Evolutionary conservation across 2,797 vertebrate species (phyloP), one percentile per base, ranked within the genome.

Genomic region (Clamator glandarius): DNA sequence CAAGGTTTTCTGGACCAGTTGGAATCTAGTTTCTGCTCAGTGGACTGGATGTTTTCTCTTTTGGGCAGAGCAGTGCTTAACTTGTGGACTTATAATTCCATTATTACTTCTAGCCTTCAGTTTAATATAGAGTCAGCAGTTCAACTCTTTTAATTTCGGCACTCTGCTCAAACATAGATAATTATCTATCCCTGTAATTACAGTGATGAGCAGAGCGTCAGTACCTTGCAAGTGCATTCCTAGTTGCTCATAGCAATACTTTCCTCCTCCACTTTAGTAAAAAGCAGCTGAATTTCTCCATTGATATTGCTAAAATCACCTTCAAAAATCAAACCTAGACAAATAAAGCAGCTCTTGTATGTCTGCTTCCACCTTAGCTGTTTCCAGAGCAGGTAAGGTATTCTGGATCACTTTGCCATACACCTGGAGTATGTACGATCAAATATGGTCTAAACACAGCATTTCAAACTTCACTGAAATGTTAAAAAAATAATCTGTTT

Each of bases 271-370:
- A 24, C 6, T 48, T 31, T 15, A 44, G 15, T n/a, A 19, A 85
- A 92, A 82, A 82, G 25, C 26, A 91, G 41, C 19, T 33, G 78
- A 36, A 68, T 70, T 90, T 96, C 55, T 23, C 50, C 36, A 46
- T 1, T 52, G 15, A 4, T 63, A 72, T 67, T 84, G 55, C 26
- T 90, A 66, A 95, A 94, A 73, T 36, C 68, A 68, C 39, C 12
- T 77, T 95, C 41, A 8, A 29, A 87, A 94, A 82, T 72, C 39
- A 87, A 94, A 84, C 42, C 50, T 68, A 84, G 94, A 50, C 26
- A 85, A 93, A 88, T 73, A 64, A 67, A 72, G 26, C 21, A 77
- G 59, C 4, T 86, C 28, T 67, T 52, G 3, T 62, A 11, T 39
- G 59, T 48, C 59, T 55, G 35, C 39, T 80, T 51, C 6, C 3